These are phyloP conservation scores for Aelia acuminata DNA, from an alignment of 2,888 invertebrate species.

Conservation along the genomic window DNA sequence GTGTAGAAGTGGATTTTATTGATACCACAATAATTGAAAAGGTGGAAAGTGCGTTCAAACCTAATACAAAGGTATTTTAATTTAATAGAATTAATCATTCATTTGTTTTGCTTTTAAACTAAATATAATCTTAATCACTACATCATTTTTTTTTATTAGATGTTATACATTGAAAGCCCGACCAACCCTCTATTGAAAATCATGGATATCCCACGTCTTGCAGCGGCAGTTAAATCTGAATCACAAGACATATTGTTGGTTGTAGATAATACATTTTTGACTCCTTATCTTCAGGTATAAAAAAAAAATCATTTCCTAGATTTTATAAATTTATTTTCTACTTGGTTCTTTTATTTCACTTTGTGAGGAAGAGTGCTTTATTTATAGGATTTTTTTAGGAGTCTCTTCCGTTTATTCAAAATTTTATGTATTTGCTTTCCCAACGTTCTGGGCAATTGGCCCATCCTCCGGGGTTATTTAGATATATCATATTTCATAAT, in stretches of 20 bases:
- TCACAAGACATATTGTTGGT: constrained; percentile 77
- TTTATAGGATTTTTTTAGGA: too few species aligned
- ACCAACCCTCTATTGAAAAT: constrained; percentile 94
- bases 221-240: constrained; percentile 74
- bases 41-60: constrained; percentile 79
- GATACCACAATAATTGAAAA: constrained; percentile 81
- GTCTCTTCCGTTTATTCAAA: too few species aligned
- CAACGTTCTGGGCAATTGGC: too few species aligned
- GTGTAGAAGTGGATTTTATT: constrained; percentile 82
- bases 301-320: not conserved
- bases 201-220: constrained; percentile 83
- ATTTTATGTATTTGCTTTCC: too few species aligned
- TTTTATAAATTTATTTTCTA: not conserved
- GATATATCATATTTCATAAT: too few species aligned
- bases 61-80: constrained; percentile 85
- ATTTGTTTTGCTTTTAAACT: not conserved
- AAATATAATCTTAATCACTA: not conserved
- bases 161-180: constrained; percentile 95
- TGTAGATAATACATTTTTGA: constrained; percentile 95
- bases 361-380: too few species aligned
- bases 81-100: not conserved
- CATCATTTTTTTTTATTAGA: constrained; percentile 69
- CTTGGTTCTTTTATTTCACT: too few species aligned
- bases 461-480: too few species aligned
- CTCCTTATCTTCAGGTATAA: constrained; percentile 83